Conservation (phyloP, 53 echinoderm and acorn worm species). For the Arbacia lixula region DNA sequence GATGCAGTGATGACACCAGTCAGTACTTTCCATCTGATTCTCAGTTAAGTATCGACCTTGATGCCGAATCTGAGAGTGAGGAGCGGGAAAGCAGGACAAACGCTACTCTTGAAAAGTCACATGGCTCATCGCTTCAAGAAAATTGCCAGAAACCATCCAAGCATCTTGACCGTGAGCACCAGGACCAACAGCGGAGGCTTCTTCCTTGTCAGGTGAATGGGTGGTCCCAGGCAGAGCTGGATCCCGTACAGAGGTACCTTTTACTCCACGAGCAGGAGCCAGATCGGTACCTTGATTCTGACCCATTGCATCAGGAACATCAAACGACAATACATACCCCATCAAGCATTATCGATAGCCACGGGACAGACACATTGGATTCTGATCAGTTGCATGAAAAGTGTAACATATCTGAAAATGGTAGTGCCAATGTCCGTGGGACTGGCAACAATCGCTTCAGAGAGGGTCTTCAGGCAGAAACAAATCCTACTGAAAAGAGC, state of each 20-base stretch:
- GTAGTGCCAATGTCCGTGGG: no score
- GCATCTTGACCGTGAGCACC: background rate
- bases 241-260: slow-evolving; percentile 1
- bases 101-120: no score
- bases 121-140: no score
- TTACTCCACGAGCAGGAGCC: background rate
- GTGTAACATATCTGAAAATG: no score
- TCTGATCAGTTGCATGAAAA: no score
- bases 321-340: background rate
- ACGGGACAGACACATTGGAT: no score
- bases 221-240: background rate
- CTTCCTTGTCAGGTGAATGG: slow-evolving; percentile 12
- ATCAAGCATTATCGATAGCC: no score
- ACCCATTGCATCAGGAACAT: no score
- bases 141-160: background rate
- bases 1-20: no score
- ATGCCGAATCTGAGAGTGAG: background rate
- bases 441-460: no score
- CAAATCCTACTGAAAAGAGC: background rate
- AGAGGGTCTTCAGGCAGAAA: background rate
- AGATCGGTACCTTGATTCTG: background rate
- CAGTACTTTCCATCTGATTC: slow-evolving; percentile 35
- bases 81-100: no score
- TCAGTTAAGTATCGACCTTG: background rate
- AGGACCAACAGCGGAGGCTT: background rate